A percentile compares a stretch with the other conserved stretches of the same genome.
Evolutionary conservation across 1,140 invertebrate genomes (phyloP).

Genomic region (Dryas iulia): DNA sequence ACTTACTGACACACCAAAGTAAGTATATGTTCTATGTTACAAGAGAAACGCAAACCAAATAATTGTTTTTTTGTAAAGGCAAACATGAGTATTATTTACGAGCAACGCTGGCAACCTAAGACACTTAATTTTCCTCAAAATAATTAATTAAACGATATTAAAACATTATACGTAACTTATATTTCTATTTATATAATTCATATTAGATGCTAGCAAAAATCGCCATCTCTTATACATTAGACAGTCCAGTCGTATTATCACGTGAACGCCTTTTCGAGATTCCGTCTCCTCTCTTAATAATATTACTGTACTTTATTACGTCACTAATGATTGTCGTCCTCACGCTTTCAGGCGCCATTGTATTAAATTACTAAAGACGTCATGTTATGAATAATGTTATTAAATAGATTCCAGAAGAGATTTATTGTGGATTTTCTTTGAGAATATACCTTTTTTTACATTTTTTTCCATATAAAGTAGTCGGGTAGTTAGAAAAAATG

Average conservation of each 20-base stretch:
- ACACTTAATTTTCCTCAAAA: no score
- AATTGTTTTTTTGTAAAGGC: no score
- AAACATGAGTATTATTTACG: no score
- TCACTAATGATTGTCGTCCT: constrained; percentile 48
- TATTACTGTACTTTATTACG: constrained; percentile 48
- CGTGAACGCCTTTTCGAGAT: constrained; percentile 39
- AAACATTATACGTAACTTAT: no score
- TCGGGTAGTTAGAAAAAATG: no score
- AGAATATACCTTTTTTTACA: neutral
- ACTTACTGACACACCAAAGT: no score
- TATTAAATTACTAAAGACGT: constrained; percentile 40
- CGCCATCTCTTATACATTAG: neutral
- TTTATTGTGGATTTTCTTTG: constrained; percentile 9
- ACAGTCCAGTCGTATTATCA: constrained; percentile 27
- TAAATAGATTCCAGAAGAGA: constrained; percentile 19
- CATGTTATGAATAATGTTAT: constrained; percentile 30
- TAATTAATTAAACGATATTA: no score
- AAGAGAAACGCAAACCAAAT: no score
- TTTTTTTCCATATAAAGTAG: neutral
- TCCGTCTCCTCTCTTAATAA: constrained; percentile 46
- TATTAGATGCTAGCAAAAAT: neutral
- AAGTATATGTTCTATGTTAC: no score
- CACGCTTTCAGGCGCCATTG: constrained; percentile 28
- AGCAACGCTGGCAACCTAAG: no score
- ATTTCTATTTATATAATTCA: no score